A percentile compares a stretch with the other conserved stretches of the same genome.
Evolutionary conservation across 2,888 invertebrate species (phyloP).

Genomic region (Steinernema scapterisci): DNA sequence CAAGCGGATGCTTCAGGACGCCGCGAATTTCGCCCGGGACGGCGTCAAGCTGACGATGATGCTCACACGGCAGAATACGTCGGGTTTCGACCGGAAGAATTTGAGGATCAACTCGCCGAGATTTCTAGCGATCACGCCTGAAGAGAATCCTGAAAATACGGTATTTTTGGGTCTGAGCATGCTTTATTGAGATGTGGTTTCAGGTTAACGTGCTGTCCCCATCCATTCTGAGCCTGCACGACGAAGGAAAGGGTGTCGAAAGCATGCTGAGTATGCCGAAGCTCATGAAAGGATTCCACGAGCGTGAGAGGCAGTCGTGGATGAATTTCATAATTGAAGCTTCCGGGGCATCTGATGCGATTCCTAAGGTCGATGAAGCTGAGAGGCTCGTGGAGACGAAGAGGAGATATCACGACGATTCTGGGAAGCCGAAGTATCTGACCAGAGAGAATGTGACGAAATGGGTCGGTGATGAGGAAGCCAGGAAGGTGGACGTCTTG

Average conservation of each 20-base stretch:
- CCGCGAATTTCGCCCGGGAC: not conserved
- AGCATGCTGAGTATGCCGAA: constrained; percentile 10
- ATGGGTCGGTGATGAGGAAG: constrained; percentile 51
- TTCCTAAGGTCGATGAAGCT: not conserved
- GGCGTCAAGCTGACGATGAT: constrained; percentile 16
- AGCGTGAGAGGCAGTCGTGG: not conserved
- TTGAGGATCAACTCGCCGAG: constrained; percentile 2
- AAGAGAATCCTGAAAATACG: constrained; percentile 32
- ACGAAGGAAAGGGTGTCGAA: constrained; percentile 19
- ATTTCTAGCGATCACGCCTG: not conserved
- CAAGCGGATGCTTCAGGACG: not conserved
- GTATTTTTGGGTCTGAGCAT: not conserved
- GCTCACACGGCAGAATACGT: constrained; percentile 9
- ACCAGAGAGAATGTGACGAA: constrained; percentile 9
- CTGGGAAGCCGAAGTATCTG: not conserved
- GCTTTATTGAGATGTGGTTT: constrained; percentile 35
- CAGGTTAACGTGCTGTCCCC: constrained; percentile 41
- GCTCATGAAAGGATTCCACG: not conserved
- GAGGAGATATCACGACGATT: constrained; percentile 28
- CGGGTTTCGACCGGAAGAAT: constrained; percentile 8
- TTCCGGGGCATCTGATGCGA: constrained; percentile 24
- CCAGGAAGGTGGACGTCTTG: constrained; percentile 56
- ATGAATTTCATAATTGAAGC: constrained; percentile 29
- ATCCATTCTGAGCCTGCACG: constrained; percentile 14
- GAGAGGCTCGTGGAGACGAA: not conserved